Base-by-base conservation (phyloP, 1,140 invertebrate genomes). In the Cepaea nemoralis region DNA sequence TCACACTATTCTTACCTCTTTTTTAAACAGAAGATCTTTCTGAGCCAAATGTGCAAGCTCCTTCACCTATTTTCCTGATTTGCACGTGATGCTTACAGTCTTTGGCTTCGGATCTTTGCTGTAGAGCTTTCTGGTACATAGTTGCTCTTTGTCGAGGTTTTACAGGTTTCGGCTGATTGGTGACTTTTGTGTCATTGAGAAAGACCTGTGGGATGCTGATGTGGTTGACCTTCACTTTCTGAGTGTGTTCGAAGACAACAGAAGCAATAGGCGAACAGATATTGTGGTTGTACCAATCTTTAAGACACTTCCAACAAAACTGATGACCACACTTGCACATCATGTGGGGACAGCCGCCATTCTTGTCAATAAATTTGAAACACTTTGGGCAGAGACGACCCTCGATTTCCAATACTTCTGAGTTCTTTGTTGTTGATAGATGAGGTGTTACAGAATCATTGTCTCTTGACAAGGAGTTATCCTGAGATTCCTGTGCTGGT, bases 221-320 rank as follows among this genome's bases (percentile, higher is more conserved):
- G n/a, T 77, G 75, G 40, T n/a, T 55, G 19, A 77, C 35, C 24
- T 8, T 59, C 27, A 77, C 16, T 14, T 37, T 33, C 5, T 35
- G 48, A 2, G 75, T 77, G 33, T 35, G 24, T 31, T 67, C 39
- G 24, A n/a, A 35, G 59, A 69, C 6, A 27, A 48, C 16, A 1
- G 37, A 1, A 33, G 37, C 37, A 31, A 45, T 45, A 14, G 59
- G 59, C 31, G 1, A 69, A 45, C 77, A 78, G 22, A 3, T 5
- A 1, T 0, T 66, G 40, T 77, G 75, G 5, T 12, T 35, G 12
- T 10, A 39, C 1, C 3, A 39, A 33, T 33, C 39, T 45, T 45
- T 39, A 31, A 78, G 22, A n/a, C 83, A 84, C 27, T 19, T 16
- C 83, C 83, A 84, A 35, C 75, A 82, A 63, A 84, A 84, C n/a